Percentiles rank a stretch among this genome's conserved stretches.
Evolutionary conservation across 2,888 invertebrate genomes (phyloP).

Genomic region (Clanis bilineata): DNA sequence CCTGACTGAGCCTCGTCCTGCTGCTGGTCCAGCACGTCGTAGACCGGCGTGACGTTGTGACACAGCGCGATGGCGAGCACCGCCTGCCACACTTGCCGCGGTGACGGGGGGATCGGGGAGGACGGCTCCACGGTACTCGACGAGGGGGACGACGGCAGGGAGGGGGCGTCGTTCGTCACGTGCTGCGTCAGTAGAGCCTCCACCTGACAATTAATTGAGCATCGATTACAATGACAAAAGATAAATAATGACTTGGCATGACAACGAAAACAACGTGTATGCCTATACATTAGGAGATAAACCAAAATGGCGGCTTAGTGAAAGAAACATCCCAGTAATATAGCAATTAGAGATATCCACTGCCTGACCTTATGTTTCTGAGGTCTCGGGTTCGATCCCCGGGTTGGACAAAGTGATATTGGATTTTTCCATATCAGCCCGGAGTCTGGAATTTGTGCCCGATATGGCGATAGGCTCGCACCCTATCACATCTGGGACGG

Average conservation of each 20-base stretch:
- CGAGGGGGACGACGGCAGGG: constrained; percentile 77
- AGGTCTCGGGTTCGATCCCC: no score
- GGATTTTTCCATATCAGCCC: no score
- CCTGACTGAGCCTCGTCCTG: constrained; percentile 65
- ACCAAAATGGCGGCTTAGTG: no score
- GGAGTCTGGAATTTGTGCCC: no score
- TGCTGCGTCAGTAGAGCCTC: constrained; percentile 71
- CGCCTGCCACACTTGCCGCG: constrained; percentile 90
- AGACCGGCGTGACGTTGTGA: constrained; percentile 99
- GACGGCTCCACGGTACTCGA: constrained; percentile 56
- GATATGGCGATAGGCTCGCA: no score
- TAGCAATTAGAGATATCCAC: no score
- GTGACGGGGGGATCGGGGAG: constrained; percentile 52
- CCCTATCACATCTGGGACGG: no score
- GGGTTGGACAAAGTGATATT: no score
- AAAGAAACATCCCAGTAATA: no score
- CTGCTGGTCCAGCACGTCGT: constrained; percentile 79
- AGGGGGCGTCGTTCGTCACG: constrained; percentile 66
- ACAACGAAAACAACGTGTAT: no score
- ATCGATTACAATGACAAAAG: neutral
- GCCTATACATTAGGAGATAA: no score
- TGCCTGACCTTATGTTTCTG: no score
- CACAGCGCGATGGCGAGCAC: constrained; percentile 97
- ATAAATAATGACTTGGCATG: neutral
- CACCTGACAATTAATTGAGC: constrained; percentile 47